phyloP scores from a whole-genome alignment of 2,797 vertebrate species.

The Clarias laeviceps region DNA sequence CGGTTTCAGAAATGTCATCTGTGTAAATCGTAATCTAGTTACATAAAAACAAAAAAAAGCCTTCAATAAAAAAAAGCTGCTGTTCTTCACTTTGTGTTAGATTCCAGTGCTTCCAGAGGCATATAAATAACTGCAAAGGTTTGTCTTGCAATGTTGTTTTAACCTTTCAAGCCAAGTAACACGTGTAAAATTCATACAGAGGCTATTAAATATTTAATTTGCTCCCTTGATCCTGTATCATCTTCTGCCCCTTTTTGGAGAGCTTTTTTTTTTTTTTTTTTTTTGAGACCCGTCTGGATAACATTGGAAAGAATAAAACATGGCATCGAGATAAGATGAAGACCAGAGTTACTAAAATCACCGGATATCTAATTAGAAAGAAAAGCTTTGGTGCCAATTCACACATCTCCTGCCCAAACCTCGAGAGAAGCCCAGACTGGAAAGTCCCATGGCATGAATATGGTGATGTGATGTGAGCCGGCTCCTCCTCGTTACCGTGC shows the following conservation, averaged over 20 bases:
- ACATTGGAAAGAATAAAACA: slow-evolving; percentile 52
- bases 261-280: background rate
- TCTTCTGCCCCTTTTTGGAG: slow-evolving; percentile 18
- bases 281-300: slow-evolving; percentile 21
- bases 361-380: slow-evolving; percentile 60
- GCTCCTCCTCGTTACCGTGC: slow-evolving; percentile 38
- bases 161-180: background rate
- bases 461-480: slow-evolving; percentile 41
- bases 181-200: slow-evolving; percentile 1
- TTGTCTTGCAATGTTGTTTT: background rate
- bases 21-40: background rate
- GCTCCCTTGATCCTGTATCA: slow-evolving; percentile 29
- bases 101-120: background rate
- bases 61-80: background rate
- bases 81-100: background rate
- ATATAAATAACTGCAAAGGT: background rate
- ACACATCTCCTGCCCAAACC: slow-evolving; percentile 46
- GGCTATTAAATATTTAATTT: slow-evolving; percentile 25
- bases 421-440: slow-evolving; percentile 43
- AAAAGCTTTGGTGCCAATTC: slow-evolving; percentile 48
- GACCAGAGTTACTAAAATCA: slow-evolving; percentile 51
- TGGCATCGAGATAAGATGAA: slow-evolving; percentile 37
- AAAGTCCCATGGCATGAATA: slow-evolving; percentile 55
- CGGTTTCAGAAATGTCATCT: background rate
- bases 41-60: background rate